Evolutionary conservation across 2,113 vertebrate genomes (phyloP), one percentile per base, ranked within the genome.

Genomic region (Gallinago undulata): DNA sequence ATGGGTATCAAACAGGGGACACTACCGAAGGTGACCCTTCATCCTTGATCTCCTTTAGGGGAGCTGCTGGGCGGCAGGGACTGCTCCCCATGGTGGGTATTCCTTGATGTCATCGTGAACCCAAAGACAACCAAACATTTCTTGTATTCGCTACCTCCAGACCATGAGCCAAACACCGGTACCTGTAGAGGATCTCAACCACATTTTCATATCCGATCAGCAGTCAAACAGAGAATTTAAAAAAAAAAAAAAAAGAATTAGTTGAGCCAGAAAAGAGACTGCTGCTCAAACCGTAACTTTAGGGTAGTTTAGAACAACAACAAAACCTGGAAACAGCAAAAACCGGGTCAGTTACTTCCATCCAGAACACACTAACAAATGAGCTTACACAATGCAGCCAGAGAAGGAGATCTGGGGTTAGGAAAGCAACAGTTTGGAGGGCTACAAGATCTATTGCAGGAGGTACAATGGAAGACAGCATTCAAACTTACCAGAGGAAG

Each of bases 401-500:
- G 6, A 60, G 14, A 45, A 66, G 33, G n/a, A 83, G 59, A 66
- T 55, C 4, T 11, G 33, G 6, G 11, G 10, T 86, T 33, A 72
- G 62, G 62, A 82, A 87, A 84, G 64, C 12, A 67, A 60, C 17
- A 72, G 37, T 35, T 45, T 37, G 24, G 51, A 86, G 85, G 55
- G 59, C 53, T 57, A 41, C 9, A 11, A 89, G 87, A 66, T 48
- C 53, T 90, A 41, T 3, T n/a, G 48, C 4, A 1, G 51, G 39
- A 75, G 45, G 41, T 56, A 69, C 7, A 30, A 47, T 17, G 18
- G 77, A 87, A 94, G 70, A 59, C 0, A 57, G 62, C n/a, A 55
- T 64, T 87, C 95, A 55, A 83, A 94, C 84, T 92, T 89, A 94
- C 74, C 96, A 94, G 63, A 93, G 78, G 53, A 87, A 87, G 89